A percentile compares a stretch with the other conserved stretches of the same genome.
These are phyloP conservation scores for Neosilurus hyrtlii DNA, from an alignment of 2,797 vertebrate species.

Conservation along the genomic window DNA sequence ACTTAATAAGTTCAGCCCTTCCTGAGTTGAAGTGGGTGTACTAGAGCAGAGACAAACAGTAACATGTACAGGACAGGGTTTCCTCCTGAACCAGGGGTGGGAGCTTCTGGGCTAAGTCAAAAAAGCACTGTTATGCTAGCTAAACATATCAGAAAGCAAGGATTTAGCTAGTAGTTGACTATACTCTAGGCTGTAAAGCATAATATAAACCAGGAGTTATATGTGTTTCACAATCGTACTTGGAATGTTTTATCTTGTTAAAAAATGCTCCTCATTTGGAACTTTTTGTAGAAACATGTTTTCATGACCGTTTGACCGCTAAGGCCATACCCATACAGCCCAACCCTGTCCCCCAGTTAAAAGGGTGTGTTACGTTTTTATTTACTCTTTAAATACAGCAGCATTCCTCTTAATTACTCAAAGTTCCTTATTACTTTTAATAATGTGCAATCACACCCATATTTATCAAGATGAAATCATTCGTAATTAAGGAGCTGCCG, in stretches of 20 bases:
- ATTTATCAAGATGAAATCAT: neutral
- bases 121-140: neutral
- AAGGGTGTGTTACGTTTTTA: neutral
- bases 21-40: no score
- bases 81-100: no score
- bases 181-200: neutral
- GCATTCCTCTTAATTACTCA: neutral
- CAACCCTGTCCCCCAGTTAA: neutral
- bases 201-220: neutral
- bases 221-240: neutral
- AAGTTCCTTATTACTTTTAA: neutral
- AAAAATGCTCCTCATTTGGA: neutral
- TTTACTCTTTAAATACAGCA: neutral
- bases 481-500: neutral
- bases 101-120: no score
- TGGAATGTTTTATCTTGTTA: neutral
- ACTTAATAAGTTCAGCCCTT: no score
- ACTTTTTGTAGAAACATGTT: conserved; percentile 3
- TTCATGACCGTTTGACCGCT: neutral
- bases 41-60: no score
- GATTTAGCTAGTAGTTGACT: neutral
- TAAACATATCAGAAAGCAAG: neutral
- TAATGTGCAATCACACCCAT: neutral
- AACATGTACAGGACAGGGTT: no score
- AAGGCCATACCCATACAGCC: neutral